phyloP scores from a whole-genome alignment of 2,888 invertebrate genomes.

The Trisateles emortualis region DNA sequence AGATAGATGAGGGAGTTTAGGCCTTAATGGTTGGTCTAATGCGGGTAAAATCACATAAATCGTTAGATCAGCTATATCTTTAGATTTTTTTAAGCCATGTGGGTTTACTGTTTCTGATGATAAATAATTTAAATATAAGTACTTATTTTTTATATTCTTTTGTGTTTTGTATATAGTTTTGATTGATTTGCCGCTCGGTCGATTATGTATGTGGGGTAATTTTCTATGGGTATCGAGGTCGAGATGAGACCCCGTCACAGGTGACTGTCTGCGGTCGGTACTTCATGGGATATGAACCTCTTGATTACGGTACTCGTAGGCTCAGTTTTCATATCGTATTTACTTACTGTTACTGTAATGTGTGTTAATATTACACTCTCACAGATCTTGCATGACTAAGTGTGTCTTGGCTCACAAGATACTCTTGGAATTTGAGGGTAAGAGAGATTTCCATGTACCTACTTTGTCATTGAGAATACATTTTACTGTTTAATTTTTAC shows the following conservation, averaged over 20 bases:
- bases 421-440: too few relatives aligned
- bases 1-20: too few relatives aligned
- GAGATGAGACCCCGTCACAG: slow-evolving; percentile 41
- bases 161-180: slow-evolving; percentile 49
- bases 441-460: background rate
- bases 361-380: slow-evolving; percentile 14
- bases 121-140: too few relatives aligned
- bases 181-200: slow-evolving; percentile 38
- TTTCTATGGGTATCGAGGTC: slow-evolving; percentile 44
- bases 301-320: slow-evolving; percentile 38
- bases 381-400: slow-evolving; percentile 6
- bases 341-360: slow-evolving; percentile 36
- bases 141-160: slow-evolving; percentile 24
- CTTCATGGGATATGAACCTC: slow-evolving; percentile 44
- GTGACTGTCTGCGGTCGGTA: slow-evolving; percentile 44
- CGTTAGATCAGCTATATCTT: too few relatives aligned
- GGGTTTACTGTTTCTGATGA: too few relatives aligned
- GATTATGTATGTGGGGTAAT: slow-evolving; percentile 47
- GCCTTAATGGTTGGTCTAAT: too few relatives aligned
- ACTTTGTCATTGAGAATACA: background rate
- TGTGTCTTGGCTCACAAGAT: background rate
- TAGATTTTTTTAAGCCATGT: too few relatives aligned
- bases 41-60: too few relatives aligned
- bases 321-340: slow-evolving; percentile 40
- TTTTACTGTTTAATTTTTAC: too few relatives aligned